Evolutionary conservation across 2,797 vertebrate genomes (phyloP), one percentile per base, ranked within the genome.

Genomic region (Acanthiza pusilla): DNA sequence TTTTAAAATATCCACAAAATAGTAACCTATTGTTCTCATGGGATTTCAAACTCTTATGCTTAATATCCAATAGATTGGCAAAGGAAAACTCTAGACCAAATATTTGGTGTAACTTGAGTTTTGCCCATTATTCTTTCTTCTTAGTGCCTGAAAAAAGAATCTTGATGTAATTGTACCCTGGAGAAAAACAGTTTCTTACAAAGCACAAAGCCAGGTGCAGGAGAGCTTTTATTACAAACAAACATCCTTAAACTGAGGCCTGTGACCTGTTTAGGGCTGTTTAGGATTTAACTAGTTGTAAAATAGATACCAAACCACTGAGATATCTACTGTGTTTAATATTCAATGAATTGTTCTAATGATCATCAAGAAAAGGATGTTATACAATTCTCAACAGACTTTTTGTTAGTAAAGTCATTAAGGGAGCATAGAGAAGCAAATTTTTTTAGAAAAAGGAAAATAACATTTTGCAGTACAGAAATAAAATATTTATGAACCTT

Each of bases 51-150:
- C 91, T 93, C 93, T 94, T 95, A 93, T 85, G 96, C 91, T 94
- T 96, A 97, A 97, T 97, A 97, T 94, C 95, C 90, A 96, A 77
- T 93, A 95, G 93, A 96, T 95, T 97, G 94, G 94, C 93, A 96
- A 97, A 97, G 53, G 94, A 95, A 96, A 97, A 96, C 87, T 96
- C 94, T 95, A 97, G 96, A 96, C 97, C 95, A 98, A 98, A 98
- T 97, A 97, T 98, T 98, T 97, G 93, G 91, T 97, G 97, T 97
- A 98, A 98, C 80, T 96, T 96, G 96, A 98, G 96, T 97, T 98
- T 97, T 96, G 57, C 79, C 95, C 91, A 96, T 94, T 97, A 97
- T 93, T 73, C 96, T 96, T 96, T 98, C 93, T 97, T 96, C 94
- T 96, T 92, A 30, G 51, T 96, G 55, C 36, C 91, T 96, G 83